Evolutionary conservation across 1,140 invertebrate genomes (phyloP).

Genomic region (Meloidogyne floridensis): DNA sequence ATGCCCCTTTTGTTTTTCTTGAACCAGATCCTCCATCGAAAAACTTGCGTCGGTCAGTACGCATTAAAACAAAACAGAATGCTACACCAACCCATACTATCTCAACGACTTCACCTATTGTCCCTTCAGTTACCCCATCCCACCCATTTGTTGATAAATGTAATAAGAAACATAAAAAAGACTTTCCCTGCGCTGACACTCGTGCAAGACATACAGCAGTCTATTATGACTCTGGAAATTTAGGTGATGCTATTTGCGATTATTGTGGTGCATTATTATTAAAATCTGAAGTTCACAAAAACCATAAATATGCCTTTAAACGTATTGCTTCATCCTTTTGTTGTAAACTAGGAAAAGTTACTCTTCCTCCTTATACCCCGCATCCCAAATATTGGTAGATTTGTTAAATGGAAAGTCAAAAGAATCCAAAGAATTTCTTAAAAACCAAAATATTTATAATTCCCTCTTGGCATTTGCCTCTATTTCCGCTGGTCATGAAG

Average conservation of each 20-base stretch:
- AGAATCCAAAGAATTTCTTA: slow-evolving; percentile 2
- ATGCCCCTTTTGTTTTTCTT: background rate
- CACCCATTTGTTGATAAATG: no score
- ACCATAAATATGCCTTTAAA: no score
- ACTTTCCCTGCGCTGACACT: no score
- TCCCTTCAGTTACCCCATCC: no score
- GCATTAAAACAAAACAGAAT: no score
- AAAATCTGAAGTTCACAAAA: no score
- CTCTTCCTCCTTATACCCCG: background rate
- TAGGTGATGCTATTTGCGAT: slow-evolving; percentile 10
- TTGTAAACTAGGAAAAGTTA: background rate
- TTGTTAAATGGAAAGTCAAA: background rate
- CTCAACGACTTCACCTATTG: background rate
- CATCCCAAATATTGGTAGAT: background rate
- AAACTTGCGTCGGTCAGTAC: no score
- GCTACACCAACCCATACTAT: background rate
- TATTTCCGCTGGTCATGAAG: background rate
- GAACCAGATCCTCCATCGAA: no score
- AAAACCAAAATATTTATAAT: background rate
- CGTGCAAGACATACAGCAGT: background rate
- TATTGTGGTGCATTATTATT: slow-evolving; percentile 9
- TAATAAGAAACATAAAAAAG: no score
- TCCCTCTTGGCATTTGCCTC: background rate
- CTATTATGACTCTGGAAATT: slow-evolving; percentile 15
- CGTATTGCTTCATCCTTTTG: no score